Percentiles rank a stretch among this genome's conserved stretches.
Evolutionary conservation across 53 echinoderm and acorn worm genomes (phyloP).

Genomic region (Patiria pectinifera): DNA sequence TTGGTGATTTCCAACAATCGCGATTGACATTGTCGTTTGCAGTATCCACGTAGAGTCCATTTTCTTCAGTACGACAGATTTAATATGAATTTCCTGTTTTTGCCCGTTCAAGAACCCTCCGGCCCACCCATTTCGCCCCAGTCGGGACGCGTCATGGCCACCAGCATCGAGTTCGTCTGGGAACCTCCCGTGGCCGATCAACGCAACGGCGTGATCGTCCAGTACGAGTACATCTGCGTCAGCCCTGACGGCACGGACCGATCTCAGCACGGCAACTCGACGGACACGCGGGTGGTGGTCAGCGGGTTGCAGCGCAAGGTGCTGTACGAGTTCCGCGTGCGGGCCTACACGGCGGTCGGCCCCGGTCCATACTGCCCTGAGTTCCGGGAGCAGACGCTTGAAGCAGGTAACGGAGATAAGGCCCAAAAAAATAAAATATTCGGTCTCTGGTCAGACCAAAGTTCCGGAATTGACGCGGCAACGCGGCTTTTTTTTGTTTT

Average conservation of each 20-base stretch:
- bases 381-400: background rate
- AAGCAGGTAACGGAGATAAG: conserved; percentile 6
- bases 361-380: conserved; percentile 60
- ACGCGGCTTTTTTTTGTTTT: no score
- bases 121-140: conserved; percentile 58
- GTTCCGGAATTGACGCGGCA: no score
- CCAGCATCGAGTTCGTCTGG: conserved; percentile 65
- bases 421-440: no score
- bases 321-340: conserved; percentile 66
- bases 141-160: conserved; percentile 11
- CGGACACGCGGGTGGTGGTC: conserved; percentile 35
- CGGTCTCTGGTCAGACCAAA: no score
- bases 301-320: conserved; percentile 24
- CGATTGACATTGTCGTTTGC: no score
- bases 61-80: background rate
- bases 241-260: conserved; percentile 13
- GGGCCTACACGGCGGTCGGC: conserved; percentile 73
- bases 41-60: background rate
- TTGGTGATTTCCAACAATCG: no score
- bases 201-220: conserved; percentile 74
- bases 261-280: conserved; percentile 29
- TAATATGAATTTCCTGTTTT: background rate
- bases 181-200: conserved; percentile 45
- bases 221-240: conserved; percentile 68
- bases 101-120: conserved; percentile 57